Base-by-base conservation (phyloP, 2,888 invertebrate genomes). In the Ceramica pisi region DNA sequence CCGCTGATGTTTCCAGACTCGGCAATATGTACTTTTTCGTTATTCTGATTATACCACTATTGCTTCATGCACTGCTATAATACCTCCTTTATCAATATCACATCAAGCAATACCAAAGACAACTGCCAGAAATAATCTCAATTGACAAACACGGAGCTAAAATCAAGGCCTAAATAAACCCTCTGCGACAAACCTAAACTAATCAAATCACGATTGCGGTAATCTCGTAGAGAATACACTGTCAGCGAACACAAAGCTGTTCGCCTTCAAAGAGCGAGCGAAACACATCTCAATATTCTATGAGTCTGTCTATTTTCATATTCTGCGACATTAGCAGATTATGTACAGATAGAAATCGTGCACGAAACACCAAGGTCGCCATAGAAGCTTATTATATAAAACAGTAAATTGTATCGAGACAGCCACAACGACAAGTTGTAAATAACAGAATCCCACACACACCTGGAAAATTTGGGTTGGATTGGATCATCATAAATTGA, bases 311-410 rank as follows among this genome's bases (percentile, higher is more conserved):
- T 82, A 75, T 82, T 82, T 80, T 82, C 75, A 82, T 75, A 75
- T 71, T 75, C 72, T 67, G 70, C 68, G 76, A 80, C 80, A 77
- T 82, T 81, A 82, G 71, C 61, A 71, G 63, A 68, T 73, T 82
- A 55, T 55, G n/a, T n/a, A 68, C 67, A 75, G 71, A 82, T 70
- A 74, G 69, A 65, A 66, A 77, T 72, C 76, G 65, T 61, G 62
- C 67, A 55, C 44, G 57, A 78, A 78, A 65, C 60, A 38, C 44
- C 80, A 82, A 80, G 80, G 82, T 60, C 61, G 62, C 44, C 46
- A 61, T 57, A 67, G 31, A 80, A 76, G 71, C 76, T 76, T 80
- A 80, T 67, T 70, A 59, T 66, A 75, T 77, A 75, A 44, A 7
- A 77, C 62, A 67, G 44, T 60, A 71, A 66, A 74, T 71, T 68